Evolutionary conservation across 2,797 vertebrate genomes (phyloP).

Genomic region (Salarias fasciatus): DNA sequence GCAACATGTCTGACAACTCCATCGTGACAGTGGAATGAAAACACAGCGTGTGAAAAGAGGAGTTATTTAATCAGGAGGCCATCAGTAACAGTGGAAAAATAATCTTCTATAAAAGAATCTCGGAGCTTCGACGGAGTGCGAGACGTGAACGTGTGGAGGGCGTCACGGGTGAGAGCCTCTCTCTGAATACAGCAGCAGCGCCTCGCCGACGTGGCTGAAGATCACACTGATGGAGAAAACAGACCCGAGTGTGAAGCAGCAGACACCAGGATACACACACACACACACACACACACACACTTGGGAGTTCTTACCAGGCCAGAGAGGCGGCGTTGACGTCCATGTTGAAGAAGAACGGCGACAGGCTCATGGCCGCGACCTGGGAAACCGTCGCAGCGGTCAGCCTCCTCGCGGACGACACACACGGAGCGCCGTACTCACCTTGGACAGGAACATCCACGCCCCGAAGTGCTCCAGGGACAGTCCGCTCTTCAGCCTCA

Average conservation of each 20-base stretch:
- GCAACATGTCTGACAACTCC: no score
- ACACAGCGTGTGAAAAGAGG: neutral
- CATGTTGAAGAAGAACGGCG: constrained; percentile 85
- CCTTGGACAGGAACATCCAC: constrained; percentile 93
- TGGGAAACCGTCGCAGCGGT: constrained; percentile 73
- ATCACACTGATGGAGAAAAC: constrained; percentile 67
- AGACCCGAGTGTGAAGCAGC: no score
- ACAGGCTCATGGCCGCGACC: constrained; percentile 87
- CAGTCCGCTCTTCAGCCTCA: constrained; percentile 86
- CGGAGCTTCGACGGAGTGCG: constrained; percentile 17
- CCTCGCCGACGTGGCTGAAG: constrained; percentile 86
- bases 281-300: no score
- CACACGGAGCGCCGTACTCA: constrained; percentile 44
- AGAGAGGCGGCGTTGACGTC: constrained; percentile 76
- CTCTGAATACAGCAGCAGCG: constrained; percentile 87
- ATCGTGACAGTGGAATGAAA: neutral
- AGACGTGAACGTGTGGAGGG: neutral
- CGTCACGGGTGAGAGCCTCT: constrained; percentile 61
- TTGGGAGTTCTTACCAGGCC: constrained; percentile 92
- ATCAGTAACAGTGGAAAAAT: constrained; percentile 29
- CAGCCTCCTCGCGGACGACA: neutral
- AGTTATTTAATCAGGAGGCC: constrained; percentile 30
- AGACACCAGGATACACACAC: neutral
- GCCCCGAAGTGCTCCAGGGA: constrained; percentile 84
- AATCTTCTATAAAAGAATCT: neutral